These are phyloP conservation scores for Perognathus longimembris DNA, from an alignment of 2,113 vertebrate species.

Conservation along the genomic window DNA sequence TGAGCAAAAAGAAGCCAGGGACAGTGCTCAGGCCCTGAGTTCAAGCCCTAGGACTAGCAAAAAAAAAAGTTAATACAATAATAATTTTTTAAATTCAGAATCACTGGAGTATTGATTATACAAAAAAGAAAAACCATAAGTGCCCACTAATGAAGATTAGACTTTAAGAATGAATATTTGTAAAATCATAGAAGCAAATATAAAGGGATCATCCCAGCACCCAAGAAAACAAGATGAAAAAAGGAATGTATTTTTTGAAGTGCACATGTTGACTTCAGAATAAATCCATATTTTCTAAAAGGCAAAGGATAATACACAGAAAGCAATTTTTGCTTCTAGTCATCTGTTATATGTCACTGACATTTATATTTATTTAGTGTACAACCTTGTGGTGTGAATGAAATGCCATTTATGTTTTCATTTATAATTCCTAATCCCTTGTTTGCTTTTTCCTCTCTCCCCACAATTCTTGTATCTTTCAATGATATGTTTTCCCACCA, in stretches of 20 bases:
- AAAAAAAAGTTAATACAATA: too few species aligned
- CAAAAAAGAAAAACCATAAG: background rate
- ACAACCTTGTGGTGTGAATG: too few species aligned
- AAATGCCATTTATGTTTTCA: background rate
- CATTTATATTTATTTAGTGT: too few species aligned
- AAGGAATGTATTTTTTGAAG: background rate
- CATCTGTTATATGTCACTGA: background rate
- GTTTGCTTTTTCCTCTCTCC: background rate
- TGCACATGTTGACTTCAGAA: background rate
- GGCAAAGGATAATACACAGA: background rate
- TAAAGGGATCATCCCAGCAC: background rate
- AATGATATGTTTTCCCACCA: background rate
- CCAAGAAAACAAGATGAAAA: background rate
- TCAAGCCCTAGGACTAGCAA: too few species aligned
- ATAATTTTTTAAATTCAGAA: background rate
- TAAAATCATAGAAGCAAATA: background rate
- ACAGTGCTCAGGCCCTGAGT: too few species aligned
- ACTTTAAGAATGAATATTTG: background rate
- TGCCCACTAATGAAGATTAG: background rate
- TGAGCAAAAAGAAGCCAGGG: too few species aligned
- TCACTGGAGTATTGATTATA: background rate
- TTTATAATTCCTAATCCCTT: background rate
- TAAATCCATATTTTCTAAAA: background rate
- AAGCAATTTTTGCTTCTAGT: background rate
- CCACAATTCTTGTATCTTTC: slow-evolving; percentile 8